phyloP scores from a whole-genome alignment of 2,113 vertebrate genomes.

The Pseudorectes ferrugineus region DNA sequence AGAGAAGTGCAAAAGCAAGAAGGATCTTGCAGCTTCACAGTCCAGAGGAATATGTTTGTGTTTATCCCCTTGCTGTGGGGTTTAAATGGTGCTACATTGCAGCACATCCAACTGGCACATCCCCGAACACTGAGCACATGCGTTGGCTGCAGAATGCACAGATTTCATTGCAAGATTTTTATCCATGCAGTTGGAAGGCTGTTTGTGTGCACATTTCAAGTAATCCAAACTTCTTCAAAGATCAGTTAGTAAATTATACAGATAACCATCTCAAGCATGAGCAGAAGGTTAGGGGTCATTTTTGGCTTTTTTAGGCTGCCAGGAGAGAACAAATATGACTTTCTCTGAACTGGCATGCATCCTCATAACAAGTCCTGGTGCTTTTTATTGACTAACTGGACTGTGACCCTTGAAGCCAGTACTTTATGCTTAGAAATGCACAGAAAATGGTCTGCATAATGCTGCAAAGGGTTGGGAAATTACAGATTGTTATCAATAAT shows the following conservation, averaged over 20 bases:
- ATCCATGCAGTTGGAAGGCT: not conserved
- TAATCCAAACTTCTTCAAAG: not conserved
- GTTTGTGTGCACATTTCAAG: not conserved
- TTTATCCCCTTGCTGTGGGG: not conserved
- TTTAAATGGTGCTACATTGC: not conserved
- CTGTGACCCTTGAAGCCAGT: not conserved
- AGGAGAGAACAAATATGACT: not conserved
- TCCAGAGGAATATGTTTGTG: not conserved
- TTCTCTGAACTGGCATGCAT: not conserved
- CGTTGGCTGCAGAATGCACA: accelerated
- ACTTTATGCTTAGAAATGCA: not conserved
- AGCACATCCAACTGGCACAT: accelerated
- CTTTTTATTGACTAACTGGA: not conserved
- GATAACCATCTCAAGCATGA: not conserved
- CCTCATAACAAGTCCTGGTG: not conserved
- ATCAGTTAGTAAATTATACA: not conserved
- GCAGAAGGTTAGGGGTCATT: not conserved
- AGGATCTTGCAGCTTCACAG: not conserved
- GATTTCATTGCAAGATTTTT: not conserved
- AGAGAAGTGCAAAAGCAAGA: not conserved
- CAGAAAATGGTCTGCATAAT: conserved; percentile 4
- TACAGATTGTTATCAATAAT: conserved; percentile 57
- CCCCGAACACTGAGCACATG: not conserved
- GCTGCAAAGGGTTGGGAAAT: conserved; percentile 23
- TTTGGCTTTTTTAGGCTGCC: not conserved